Evolutionary conservation across 1,140 invertebrate genomes (phyloP), one percentile per base, ranked within the genome.

Genomic region (Bilobella aurantiaca): DNA sequence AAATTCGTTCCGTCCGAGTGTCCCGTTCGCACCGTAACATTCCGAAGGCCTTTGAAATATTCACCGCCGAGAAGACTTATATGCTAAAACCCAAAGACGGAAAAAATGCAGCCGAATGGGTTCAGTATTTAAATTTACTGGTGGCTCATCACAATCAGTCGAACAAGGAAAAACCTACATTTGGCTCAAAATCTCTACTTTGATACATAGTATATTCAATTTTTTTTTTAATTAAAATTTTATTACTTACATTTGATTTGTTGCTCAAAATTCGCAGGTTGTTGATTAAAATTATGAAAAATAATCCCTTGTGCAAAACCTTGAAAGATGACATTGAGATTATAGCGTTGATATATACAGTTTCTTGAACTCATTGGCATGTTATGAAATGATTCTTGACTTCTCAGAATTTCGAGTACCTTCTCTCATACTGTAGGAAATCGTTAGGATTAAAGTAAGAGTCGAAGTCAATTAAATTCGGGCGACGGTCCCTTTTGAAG

Each of bases 1-100:
- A 93, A 78, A 94, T 96, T 63, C 84, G 91, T 32, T 93, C 89
- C 68, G 91, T 96, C 0, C 91, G 93, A 76, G 92, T 94, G 8
- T 87, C 86, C 0, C 80, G 89, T 63, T 86, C 87, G 23, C 88
- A 86, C 56, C 83, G 90, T 61, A 91, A 91, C 75, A 93, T 96
- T 74, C 91, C 93, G 12, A 93, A 91, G 78, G 91, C 92, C 1
- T 96, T 96, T 80, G 93, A 96, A 81, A 95, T 96, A 68, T 96
- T 96, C 78, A 95, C 93, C 0, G 88, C 88, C 57, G 90, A 95
- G 75, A 89, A 91, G 75, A 90, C 89, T 8, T 84, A 92, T 72
- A 90, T 94, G 73, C 82, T 96, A 60, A 96, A 95, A 80, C 91
- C 93, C 3, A 93, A 91, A 78, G 91, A 92, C 75, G 88, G 89